phyloP scores from a whole-genome alignment of 2,113 vertebrate species.

The Oreotrochilus melanogaster region DNA sequence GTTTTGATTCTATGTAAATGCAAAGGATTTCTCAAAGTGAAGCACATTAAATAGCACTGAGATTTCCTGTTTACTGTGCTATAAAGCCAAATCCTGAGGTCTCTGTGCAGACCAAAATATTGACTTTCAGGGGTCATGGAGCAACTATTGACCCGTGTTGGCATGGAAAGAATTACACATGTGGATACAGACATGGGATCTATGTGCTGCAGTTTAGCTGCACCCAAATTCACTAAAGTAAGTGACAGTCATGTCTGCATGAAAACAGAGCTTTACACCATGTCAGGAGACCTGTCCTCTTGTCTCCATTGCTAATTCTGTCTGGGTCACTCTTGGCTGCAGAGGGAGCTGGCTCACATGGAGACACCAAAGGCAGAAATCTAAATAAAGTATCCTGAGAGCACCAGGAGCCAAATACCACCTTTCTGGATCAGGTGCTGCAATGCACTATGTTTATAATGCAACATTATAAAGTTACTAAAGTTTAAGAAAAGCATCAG shows the following conservation, averaged over 20 bases:
- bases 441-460: too few relatives aligned
- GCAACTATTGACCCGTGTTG: constrained; percentile 7
- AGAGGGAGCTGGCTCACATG: rapidly evolving
- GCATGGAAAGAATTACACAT: constrained; percentile 16
- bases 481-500: background rate
- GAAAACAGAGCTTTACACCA: background rate
- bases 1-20: background rate
- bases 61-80: constrained; percentile 19
- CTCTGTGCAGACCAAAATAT: constrained; percentile 17
- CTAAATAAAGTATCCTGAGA: background rate
- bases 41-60: background rate
- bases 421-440: background rate
- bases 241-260: background rate
- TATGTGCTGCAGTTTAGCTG: background rate
- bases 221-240: background rate
- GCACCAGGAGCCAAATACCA: background rate
- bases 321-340: background rate
- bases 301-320: background rate
- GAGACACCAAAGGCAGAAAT: background rate
- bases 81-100: constrained; percentile 4
- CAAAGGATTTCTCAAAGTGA: background rate
- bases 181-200: background rate
- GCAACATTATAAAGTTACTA: background rate
- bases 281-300: background rate
- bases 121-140: constrained; percentile 48